Percentiles rank a stretch among this genome's conserved stretches.
These are phyloP conservation scores for Melinaea menophilus DNA, from an alignment of 2,888 invertebrate genomes.

Conservation along the genomic window DNA sequence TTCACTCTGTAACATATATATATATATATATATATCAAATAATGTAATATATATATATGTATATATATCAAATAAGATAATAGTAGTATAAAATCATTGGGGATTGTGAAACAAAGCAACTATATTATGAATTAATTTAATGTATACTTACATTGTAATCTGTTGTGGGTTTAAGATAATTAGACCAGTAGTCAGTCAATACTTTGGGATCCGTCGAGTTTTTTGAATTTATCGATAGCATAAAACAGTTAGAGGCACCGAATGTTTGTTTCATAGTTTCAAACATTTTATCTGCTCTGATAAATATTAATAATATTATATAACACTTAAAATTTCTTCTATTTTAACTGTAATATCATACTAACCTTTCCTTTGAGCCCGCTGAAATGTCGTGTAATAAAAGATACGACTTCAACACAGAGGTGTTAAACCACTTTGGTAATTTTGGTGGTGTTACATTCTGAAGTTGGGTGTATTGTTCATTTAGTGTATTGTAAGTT, in stretches of 20 bases:
- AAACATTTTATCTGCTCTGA: slow-evolving; percentile 89
- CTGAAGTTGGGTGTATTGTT: slow-evolving; percentile 88
- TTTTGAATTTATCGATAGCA: slow-evolving; percentile 93
- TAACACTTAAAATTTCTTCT: slow-evolving; percentile 7
- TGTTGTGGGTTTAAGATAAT: slow-evolving; percentile 82
- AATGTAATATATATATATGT: background rate
- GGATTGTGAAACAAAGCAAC: background rate
- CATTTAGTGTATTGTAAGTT: slow-evolving; percentile 87
- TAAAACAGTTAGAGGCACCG: slow-evolving; percentile 91
- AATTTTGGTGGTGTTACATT: slow-evolving; percentile 85
- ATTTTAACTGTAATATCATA: slow-evolving; percentile 24
- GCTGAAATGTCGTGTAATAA: slow-evolving; percentile 90
- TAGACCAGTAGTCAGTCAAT: slow-evolving; percentile 89
- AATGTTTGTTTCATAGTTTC: slow-evolving; percentile 91
- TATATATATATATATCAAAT: slow-evolving; percentile 1
- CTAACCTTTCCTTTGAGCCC: slow-evolving; percentile 86
- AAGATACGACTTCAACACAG: slow-evolving; percentile 92
- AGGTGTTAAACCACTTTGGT: slow-evolving; percentile 89
- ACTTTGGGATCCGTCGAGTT: slow-evolving; percentile 76
- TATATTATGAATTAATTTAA: background rate
- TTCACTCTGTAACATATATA: slow-evolving; percentile 20
- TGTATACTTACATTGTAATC: slow-evolving; percentile 63
- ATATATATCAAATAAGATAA: slow-evolving; percentile 6
- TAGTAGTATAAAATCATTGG: background rate
- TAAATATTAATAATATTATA: slow-evolving; percentile 32